Conservation (phyloP, 2,888 invertebrate genomes). For the Diarsia dahlii region DNA sequence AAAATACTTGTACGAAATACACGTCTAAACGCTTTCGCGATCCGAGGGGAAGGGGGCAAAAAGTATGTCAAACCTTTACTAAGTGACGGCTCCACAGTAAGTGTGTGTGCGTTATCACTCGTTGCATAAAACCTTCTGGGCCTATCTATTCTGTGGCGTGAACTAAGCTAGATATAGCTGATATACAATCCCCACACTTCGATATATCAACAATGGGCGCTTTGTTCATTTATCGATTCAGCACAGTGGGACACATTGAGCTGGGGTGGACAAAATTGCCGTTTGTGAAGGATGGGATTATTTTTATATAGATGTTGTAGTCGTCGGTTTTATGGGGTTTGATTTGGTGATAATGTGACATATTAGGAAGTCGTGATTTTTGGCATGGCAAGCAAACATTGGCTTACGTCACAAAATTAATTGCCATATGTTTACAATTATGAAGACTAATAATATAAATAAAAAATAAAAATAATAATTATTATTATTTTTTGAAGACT, state of each 20-base stretch:
- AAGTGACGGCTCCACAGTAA: too few species aligned
- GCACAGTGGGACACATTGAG: conserved; percentile 68
- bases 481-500: too few species aligned
- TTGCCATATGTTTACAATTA: too few species aligned
- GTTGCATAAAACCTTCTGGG: neutral
- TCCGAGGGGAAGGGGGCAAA: too few species aligned
- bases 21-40: too few species aligned
- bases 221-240: conserved; percentile 71
- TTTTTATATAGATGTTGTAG: conserved; percentile 49
- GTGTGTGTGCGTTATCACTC: neutral
- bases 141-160: conserved; percentile 18
- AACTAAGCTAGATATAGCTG: conserved; percentile 48
- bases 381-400: neutral
- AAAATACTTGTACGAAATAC: too few species aligned
- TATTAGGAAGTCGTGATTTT: conserved; percentile 5
- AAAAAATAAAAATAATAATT: too few species aligned
- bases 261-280: conserved; percentile 63
- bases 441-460: too few species aligned
- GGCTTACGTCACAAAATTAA: neutral
- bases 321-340: conserved; percentile 37
- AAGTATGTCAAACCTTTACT: too few species aligned
- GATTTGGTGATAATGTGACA: conserved; percentile 20
- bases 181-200: conserved; percentile 49
- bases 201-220: conserved; percentile 66
- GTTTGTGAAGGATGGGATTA: conserved; percentile 54